These are phyloP conservation scores for Macrosteles quadrilineatus DNA, from an alignment of 1,140 invertebrate genomes.

Conservation along the genomic window DNA sequence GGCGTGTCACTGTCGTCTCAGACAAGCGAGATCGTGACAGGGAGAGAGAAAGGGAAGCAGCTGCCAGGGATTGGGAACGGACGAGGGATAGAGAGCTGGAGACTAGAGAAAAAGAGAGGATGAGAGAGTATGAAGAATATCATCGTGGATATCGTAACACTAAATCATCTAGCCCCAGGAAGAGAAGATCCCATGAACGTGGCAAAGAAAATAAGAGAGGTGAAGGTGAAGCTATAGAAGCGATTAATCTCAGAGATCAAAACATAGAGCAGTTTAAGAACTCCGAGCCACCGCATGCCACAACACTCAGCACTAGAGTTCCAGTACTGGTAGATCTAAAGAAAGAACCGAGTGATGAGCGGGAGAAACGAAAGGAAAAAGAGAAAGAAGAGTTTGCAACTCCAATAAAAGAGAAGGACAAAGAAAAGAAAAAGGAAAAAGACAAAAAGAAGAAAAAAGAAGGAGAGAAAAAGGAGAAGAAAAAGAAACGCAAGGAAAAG, in stretches of 20 bases:
- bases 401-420: constrained; percentile 54
- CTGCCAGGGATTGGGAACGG: constrained; percentile 36
- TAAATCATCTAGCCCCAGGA: constrained; percentile 37
- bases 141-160: constrained; percentile 1
- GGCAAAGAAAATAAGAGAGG: constrained; percentile 57
- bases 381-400: constrained; percentile 41
- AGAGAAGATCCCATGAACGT: constrained; percentile 50
- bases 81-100: constrained; percentile 40
- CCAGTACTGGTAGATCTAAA: constrained; percentile 21
- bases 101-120: constrained; percentile 36
- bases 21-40: background rate
- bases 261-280: background rate
- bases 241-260: constrained; percentile 4
- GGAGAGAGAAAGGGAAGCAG: background rate
- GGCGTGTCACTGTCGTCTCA: background rate
- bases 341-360: constrained; percentile 40
- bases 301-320: background rate
- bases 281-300: background rate
- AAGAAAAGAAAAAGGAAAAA: constrained; percentile 52
- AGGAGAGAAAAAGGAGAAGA: constrained; percentile 40
- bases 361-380: constrained; percentile 51
- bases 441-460: constrained; percentile 43
- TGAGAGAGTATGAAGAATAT: constrained; percentile 37
- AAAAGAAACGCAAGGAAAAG: constrained; percentile 34
- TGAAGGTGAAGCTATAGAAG: constrained; percentile 51